Evolutionary conservation across 2,113 vertebrate genomes (phyloP), one percentile per base, ranked within the genome.

Genomic region (Chinchilla lanigera): DNA sequence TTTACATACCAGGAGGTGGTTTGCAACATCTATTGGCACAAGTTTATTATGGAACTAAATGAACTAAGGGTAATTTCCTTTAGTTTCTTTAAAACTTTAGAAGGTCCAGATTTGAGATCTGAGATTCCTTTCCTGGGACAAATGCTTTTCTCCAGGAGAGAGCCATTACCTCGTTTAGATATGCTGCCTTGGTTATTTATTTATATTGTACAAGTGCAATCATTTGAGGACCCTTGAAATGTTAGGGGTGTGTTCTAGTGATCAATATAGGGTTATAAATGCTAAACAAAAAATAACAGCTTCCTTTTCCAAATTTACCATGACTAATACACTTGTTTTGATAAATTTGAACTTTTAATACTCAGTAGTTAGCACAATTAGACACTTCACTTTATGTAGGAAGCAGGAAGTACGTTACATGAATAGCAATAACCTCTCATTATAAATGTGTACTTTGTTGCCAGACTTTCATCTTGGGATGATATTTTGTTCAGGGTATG

Each of bases 381-480:
- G 14, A 78, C 75, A n/a, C 9, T 88, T 73, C 16, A 58, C 60
- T 35, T 19, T 69, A 8, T 47, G 7, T 67, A 26, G 22, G n/a
- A 14, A 19, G 17, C 7, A 75, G 84, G 20, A 92, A 71, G 7
- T 77, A 80, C 22, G 14, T 67, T 38, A 16, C 35, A 88, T 24
- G 80, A 44, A 80, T 47, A 44, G 24, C 7, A 61, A 65, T 85
- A 19, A 50, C 61, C 7, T 26, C 26, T 4, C 41, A 4, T 95
- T 73, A 58, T 89, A 86, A 89, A 81, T 35, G 10, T 97, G 50
- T 96, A 41, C 44, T n/a, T 60, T 71, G 30, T 24, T 85, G 3
- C 44, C 69, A 52, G 24, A 35, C 44, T 95, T 93, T 30, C 35
- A n/a, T 17, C 5, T 93, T 78, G 7, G 52, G 33, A 28, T 82